Base-by-base conservation (phyloP, 2,113 vertebrate species). In the Zosterops borbonicus region DNA sequence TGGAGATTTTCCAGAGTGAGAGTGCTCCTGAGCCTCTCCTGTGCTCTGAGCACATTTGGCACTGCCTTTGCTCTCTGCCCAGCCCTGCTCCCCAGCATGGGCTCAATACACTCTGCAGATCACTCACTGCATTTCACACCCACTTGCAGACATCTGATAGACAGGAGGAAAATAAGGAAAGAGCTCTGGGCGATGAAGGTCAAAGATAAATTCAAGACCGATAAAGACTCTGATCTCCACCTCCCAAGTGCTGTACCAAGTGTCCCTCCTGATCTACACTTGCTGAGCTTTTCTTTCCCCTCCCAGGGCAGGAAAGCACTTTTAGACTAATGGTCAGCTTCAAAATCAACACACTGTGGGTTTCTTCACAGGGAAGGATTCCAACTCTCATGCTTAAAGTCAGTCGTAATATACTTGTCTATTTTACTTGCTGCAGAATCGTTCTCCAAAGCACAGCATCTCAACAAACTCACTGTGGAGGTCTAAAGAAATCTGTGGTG, bases 1-100 rank as follows among this genome's bases (percentile, higher is more conserved):
- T 96, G 89, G 94, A 95, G 86, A 58, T 88, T 91, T 91, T 93
- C 93, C 94, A 95, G 89, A 37, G 39, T 2, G 31, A 86, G 67
- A 68, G 47, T 9, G 28, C 67, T 95, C 41, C 85, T 33, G 23
- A 92, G 79, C 71, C 78, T 33, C 42, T 18, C 4, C 92, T 52
- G 67, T 37, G 37, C 87, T 76, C 90, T 22, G 2, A 50, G 29
- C 70, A 39, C 88, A 63, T 64, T 47, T 46, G 58, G 69, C 74
- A 41, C 77, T n/a, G 81, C 10, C 80, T 87, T 8, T 12, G 65
- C 71, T 79, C 46, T 46, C 27, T 31, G 56, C 70, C 81, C 73
- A 49, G 83, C 50, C 55, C 76, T 16, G 55, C 86, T 90, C 14
- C 62, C 41, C 70, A 17, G 19, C 3, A 14, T 0, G n/a, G n/a